Evolutionary conservation across 2,797 vertebrate species (phyloP).

Genomic region (Huso huso): DNA sequence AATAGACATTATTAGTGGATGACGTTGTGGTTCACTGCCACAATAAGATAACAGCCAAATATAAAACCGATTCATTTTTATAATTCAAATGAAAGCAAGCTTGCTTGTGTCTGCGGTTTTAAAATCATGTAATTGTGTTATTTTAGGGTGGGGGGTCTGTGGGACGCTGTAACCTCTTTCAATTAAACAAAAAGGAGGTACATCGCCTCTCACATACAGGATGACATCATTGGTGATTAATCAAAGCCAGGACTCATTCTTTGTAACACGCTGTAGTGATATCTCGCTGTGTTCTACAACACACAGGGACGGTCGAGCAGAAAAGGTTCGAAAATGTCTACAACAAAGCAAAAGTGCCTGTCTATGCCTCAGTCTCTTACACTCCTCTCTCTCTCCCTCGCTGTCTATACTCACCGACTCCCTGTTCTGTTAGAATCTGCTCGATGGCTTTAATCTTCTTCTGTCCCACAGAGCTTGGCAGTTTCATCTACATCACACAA

Average conservation of each 20-base stretch:
- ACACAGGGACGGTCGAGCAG: not conserved
- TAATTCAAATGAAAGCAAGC: not conserved
- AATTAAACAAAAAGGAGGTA: conserved; percentile 2
- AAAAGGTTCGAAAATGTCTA: conserved; percentile 4
- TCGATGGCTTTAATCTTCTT: conserved; percentile 99
- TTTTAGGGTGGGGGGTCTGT: too few species aligned
- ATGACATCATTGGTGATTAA: conserved; percentile 1
- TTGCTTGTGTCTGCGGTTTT: not conserved
- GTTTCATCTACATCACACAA: conserved; percentile 87
- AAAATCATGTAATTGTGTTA: not conserved
- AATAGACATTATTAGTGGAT: not conserved
- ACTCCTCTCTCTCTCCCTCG: conserved; percentile 27
- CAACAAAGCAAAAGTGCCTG: not conserved
- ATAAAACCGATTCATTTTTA: not conserved
- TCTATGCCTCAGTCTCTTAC: not conserved
- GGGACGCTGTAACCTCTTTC: not conserved
- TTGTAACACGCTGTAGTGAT: not conserved
- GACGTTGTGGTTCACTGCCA: not conserved
- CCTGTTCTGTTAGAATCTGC: conserved; percentile 94
- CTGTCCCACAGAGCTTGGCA: conserved; percentile 96
- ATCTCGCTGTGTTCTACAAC: not conserved
- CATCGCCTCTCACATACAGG: not conserved
- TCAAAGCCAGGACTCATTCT: not conserved
- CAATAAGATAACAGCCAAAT: not conserved
- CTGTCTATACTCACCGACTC: conserved; percentile 79